Base-by-base conservation (phyloP, 1,140 invertebrate species). In the Riptortus pedestris region DNA sequence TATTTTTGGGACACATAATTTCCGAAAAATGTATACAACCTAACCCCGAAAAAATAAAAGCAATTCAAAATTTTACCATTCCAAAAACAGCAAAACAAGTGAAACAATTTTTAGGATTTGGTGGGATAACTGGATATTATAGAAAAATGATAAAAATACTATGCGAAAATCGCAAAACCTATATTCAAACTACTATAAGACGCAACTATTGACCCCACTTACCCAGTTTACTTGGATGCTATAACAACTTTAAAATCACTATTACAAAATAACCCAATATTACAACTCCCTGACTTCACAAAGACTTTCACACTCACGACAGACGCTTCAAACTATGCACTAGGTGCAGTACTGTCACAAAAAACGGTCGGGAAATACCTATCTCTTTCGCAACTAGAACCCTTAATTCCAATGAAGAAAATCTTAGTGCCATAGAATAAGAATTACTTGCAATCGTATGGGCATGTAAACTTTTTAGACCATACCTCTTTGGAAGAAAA, bases 371-470 rank as follows among this genome's bases (percentile, higher is more conserved):
- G 60, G 2, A 67, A 69, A 62, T 67, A 29, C 73, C 73, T 9
- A 66, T 74, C 33, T 69, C 69, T 5, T 74, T 71, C 63, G 72
- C 71, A 1, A 66, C 51, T 2, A 47, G 71, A 24, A 71, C 70
- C 0, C 63, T 74, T 14, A 73, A 67, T 24, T 67, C 69, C 52
- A 64, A 65, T 2, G 73, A 74, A 71, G 11, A 52, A 24, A 66
- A 68, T 38, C 71, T 71, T 52, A 60, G 62, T 4, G 67, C 67
- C 2, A 70, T 72, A 27, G 73, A 78, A 71, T 74, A 75, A 66
- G 79, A 83, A 74, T 69, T 78, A 52, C 65, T 82, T n/a, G 79
- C 78, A 2, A 74, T 82, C 12, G 70, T n/a, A n/a, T n/a, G n/a
- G n/a, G n/a, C n/a, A n/a, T n/a, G n/a, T n/a, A n/a, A n/a, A n/a